Base-by-base conservation (phyloP, 1,140 invertebrate species). In the Cyphomyrmex costatus region DNA sequence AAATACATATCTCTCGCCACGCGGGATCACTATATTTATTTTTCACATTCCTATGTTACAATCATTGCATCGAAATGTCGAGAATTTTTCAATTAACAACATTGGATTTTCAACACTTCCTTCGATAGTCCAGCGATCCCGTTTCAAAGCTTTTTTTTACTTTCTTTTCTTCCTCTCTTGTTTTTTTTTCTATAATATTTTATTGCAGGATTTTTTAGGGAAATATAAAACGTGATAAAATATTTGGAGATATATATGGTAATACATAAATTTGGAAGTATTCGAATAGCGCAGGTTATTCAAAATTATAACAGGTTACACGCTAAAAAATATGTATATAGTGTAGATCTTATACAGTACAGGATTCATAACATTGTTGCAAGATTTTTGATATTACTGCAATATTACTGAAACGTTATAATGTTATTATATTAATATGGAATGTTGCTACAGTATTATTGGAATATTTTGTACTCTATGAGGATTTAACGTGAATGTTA, bases 1-100 rank as follows among this genome's bases (percentile, higher is more conserved):
- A 42, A 42, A 10, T 42, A 42, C 8, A 42, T 42, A 42, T 42
- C 36, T 42, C 36, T 42, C 7, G n/a, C 16, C 12, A 4, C 51
- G 27, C 19, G 12, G 6, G 5, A 24, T 36, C 49, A 58, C 14
- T 27, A 27, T 73, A 83, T 83, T 83, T 73, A 83, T 74, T 49
- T 33, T 24, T 12, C 56, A 42, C 24, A 46, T 60, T 82, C 16
- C 21, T 16, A 12, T 8, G 56, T 30, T 24, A 46, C 19, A 46
- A 73, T 49, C 53, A 49, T 61, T 21, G 36, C 53, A 5, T 73
- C 21, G 24, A 71, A 46, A 73, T 36, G 16, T 60, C 14, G 36
- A 12, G 3, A 30, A 83, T 46, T 61, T 60, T 74, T 74, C 12
- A 73, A n/a, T 82, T 36, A 36, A 60, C 19, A 2, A 33, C 60